Evolutionary conservation across 2,797 vertebrate genomes (phyloP), one percentile per base, ranked within the genome.

Genomic region (Gastrophryne carolinensis): DNA sequence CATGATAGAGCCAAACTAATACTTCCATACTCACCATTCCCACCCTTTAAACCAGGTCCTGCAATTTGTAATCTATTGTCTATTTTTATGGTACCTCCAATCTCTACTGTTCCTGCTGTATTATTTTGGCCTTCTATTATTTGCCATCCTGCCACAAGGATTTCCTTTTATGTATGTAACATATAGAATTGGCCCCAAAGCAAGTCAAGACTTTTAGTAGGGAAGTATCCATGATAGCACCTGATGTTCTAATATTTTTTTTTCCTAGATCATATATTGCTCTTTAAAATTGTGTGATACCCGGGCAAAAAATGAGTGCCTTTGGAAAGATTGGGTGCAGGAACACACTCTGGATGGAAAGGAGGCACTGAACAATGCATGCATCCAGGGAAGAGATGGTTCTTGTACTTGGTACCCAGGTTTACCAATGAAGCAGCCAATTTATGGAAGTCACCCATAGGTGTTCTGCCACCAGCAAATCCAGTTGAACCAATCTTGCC

Each of bases 271-370:
- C 80, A 93, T 91, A 77, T 91, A 89, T 32, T 98, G 96, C 84
- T 94, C 91, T 84, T 87, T 78, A 13, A 88, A 92, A 63, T 90
- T 89, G 0, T 98, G 96, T 75, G 85, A 89, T 0, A 89, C 89
- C 52, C 89, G 85, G 0, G 84, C 89, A 17, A 91, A 91, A 37
- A 92, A 92, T 0, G 93, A 96, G 87, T 99, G 97, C 82, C 88
- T 95, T 82, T 97, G 95, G 95, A 95, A 91, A 13, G 94, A 97
- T 84, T 95, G 94, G 95, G 86, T 95, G 81, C 81, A 92, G 79
- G 94, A 95, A 81, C 85, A 90, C 80, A 92, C 87, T 79, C 89
- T 94, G 23, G 91, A 92, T 0, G 93, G 93, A 34, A 90, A 95
- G 70, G 94, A 98, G 85, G 94, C 94, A 65, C 87, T 92, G 58